phyloP scores from a whole-genome alignment of 2,113 vertebrate genomes.

The Gadus chalcogrammus region DNA sequence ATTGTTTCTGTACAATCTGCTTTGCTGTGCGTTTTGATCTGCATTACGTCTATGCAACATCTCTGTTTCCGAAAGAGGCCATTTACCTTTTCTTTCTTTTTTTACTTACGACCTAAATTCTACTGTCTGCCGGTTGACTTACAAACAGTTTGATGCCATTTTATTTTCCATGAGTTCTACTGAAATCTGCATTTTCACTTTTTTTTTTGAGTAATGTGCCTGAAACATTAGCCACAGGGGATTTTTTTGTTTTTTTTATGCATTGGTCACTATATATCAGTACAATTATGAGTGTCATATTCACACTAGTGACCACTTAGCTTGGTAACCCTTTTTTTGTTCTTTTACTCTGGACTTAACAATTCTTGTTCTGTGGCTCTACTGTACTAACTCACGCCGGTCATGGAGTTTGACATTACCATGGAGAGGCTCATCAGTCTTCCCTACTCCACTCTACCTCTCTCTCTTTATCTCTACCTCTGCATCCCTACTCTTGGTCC shows the following conservation, averaged over 20 bases:
- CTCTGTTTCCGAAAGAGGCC: neutral
- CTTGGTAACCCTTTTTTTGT: neutral
- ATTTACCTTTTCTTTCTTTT: neutral
- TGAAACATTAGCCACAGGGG: neutral
- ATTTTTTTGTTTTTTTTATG: neutral
- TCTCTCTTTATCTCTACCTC: constrained; percentile 48
- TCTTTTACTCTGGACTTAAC: neutral
- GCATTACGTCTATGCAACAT: constrained; percentile 15
- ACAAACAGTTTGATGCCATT: no score
- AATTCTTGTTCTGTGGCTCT: neutral
- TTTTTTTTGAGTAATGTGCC: neutral
- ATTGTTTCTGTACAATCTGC: neutral
- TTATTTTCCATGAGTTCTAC: neutral
- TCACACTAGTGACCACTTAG: no score
- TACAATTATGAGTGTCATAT: no score
- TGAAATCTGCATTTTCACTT: neutral
- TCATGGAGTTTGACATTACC: constrained; percentile 44
- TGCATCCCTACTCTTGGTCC: neutral
- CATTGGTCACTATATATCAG: no score
- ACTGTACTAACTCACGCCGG: neutral
- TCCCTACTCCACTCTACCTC: constrained; percentile 57
- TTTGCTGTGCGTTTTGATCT: constrained; percentile 9
- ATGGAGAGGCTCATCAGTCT: constrained; percentile 42
- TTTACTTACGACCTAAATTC: neutral
- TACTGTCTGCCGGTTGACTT: neutral